Evolutionary conservation across 1,140 invertebrate genomes (phyloP).

Genomic region (Yoshiicerus persimilis): DNA sequence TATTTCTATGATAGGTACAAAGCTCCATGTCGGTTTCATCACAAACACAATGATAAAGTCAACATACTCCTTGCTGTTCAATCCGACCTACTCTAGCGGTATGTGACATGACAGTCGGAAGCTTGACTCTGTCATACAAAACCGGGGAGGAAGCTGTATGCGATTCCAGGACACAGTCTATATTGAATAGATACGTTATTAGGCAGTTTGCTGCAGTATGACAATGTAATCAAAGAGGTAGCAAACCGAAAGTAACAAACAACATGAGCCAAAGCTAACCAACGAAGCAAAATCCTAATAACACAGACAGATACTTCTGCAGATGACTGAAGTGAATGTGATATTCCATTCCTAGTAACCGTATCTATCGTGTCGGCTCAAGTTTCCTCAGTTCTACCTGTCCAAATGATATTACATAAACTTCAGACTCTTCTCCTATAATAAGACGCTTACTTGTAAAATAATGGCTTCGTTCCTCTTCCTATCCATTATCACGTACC

Average conservation of each 20-base stretch:
- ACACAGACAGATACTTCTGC: background rate
- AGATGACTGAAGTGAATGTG: background rate
- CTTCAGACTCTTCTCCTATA: background rate
- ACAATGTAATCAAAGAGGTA: background rate
- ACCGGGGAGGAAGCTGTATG: background rate
- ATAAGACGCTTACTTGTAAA: too few relatives aligned
- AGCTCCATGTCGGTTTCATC: background rate
- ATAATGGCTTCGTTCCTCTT: too few relatives aligned
- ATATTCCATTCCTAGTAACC: background rate
- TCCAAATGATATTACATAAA: too few relatives aligned
- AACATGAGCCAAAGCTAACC: background rate
- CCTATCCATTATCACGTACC: too few relatives aligned
- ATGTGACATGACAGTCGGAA: background rate
- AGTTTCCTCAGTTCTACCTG: background rate
- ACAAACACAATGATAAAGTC: background rate
- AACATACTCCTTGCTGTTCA: background rate
- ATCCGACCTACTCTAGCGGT: background rate
- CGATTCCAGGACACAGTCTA: too few relatives aligned
- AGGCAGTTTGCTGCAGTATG: background rate
- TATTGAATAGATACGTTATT: background rate
- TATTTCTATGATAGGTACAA: background rate
- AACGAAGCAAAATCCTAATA: background rate
- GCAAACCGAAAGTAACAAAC: background rate
- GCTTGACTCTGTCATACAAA: background rate
- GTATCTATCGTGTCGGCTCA: background rate